Evolutionary conservation across 2,113 vertebrate genomes (phyloP).

Genomic region (Myxocyprinus asiaticus): DNA sequence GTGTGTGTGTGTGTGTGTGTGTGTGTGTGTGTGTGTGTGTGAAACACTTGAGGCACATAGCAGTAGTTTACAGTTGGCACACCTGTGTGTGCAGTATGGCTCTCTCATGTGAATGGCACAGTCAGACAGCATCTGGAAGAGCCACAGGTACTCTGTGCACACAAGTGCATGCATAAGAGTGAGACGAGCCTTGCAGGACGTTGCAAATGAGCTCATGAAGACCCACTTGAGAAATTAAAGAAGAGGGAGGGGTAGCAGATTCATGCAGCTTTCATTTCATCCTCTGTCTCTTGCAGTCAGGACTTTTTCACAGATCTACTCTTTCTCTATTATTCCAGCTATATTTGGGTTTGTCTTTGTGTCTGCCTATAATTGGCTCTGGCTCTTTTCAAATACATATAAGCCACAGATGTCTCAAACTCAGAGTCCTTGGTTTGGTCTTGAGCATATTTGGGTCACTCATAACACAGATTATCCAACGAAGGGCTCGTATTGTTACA

Average conservation of each 20-base stretch:
- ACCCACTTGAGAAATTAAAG: constrained; percentile 11
- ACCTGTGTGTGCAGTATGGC: background rate
- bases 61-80: background rate
- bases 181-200: background rate
- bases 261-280: background rate
- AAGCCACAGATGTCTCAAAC: constrained; percentile 7
- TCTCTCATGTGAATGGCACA: background rate
- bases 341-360: constrained; percentile 26
- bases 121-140: background rate
- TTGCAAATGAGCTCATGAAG: background rate
- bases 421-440: constrained; percentile 5
- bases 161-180: background rate
- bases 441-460: constrained; percentile 9
- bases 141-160: background rate
- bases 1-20: background rate
- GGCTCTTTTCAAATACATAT: constrained; percentile 32
- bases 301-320: background rate
- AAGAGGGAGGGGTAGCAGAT: background rate
- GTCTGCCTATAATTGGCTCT: constrained; percentile 22
- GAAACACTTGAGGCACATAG: background rate
- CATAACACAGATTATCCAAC: background rate
- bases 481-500: background rate
- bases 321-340: constrained; percentile 4
- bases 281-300: background rate
- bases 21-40: background rate